Percentiles rank a stretch among this genome's conserved stretches.
Conservation (phyloP, 2,888 invertebrate genomes). For the Hemithea aestivaria region DNA sequence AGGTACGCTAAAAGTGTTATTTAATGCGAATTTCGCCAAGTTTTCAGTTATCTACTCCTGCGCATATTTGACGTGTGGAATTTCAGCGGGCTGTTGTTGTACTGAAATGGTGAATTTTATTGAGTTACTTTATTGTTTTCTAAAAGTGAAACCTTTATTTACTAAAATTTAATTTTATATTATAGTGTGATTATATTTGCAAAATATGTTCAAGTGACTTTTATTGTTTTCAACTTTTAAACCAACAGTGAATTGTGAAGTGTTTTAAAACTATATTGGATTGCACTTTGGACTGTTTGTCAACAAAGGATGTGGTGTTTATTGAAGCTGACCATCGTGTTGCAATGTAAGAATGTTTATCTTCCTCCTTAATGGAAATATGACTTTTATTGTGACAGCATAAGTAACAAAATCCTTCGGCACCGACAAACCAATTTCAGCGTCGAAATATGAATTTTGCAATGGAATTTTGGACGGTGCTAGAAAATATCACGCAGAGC, state of each 20-base stretch:
- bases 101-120: no score
- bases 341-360: slow-evolving; percentile 52
- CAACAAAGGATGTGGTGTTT: slow-evolving; percentile 54
- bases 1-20: no score
- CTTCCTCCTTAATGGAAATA: slow-evolving; percentile 2
- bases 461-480: slow-evolving; percentile 3
- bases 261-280: slow-evolving; percentile 18
- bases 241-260: slow-evolving; percentile 13
- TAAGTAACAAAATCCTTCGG: slow-evolving; percentile 2
- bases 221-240: no score
- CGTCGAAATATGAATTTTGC: slow-evolving; percentile 14
- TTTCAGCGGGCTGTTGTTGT: no score
- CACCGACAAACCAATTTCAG: slow-evolving; percentile 3
- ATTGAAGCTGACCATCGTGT: slow-evolving; percentile 49
- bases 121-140: no score
- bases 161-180: no score
- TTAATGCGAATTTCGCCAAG: no score
- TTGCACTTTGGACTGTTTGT: slow-evolving; percentile 20
- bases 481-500: slow-evolving; percentile 11
- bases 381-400: background rate
- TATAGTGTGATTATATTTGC: no score
- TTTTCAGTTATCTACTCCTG: no score
- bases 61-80: no score
- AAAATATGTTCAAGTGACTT: no score
- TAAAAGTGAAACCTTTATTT: no score